Base-by-base conservation (phyloP, 2,113 vertebrate species). In the Chaetops frenatus region DNA sequence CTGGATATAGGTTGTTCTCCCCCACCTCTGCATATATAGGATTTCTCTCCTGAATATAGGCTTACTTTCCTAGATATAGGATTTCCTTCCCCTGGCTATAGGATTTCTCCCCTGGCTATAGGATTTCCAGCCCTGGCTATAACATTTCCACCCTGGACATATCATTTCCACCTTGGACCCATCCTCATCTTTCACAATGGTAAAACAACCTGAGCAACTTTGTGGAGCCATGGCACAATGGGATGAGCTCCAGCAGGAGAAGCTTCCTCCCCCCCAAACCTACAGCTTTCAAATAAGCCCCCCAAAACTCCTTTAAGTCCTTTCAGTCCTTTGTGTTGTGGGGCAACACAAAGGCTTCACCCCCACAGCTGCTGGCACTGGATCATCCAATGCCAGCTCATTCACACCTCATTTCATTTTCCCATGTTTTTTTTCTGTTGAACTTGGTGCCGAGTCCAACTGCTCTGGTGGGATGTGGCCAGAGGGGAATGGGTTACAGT, bases 221-320 rank as follows among this genome's bases (percentile, higher is more conserved):
- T 0, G 3, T 38, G 9, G 71, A 62, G n/a, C 66, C 1, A 0
- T 10, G 45, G 21, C 50, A 29, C 0, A n/a, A n/a, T n/a, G n/a
- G n/a, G n/a, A n/a, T n/a, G n/a, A n/a, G 0, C 60, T 73, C 50
- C 3, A 2, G 17, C 0, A 1, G 83, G 70, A 81, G 25, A 47
- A 82, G 24, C 64, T 61, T 54, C 42, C 36, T 36, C 18, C 25
- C 7, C 23, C 19, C 12, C 3, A 15, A 33, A 33, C 2, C 48
- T 20, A 17, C 57, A 69, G 29, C 40, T 78, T 60, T 56, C 61
- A 77, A 72, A 90, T 27, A 56, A 20, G 8, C 19, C 44, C 28
- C 61, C 24, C 20, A 12, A 54, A 56, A 56, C 72, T 57, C 60
- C n/a, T 80, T 65, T 28, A 42, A 73, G 29, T 67, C 38, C 27